Evolutionary conservation across 2,888 invertebrate genomes (phyloP).

Genomic region (Cerceris ruficornis): DNA sequence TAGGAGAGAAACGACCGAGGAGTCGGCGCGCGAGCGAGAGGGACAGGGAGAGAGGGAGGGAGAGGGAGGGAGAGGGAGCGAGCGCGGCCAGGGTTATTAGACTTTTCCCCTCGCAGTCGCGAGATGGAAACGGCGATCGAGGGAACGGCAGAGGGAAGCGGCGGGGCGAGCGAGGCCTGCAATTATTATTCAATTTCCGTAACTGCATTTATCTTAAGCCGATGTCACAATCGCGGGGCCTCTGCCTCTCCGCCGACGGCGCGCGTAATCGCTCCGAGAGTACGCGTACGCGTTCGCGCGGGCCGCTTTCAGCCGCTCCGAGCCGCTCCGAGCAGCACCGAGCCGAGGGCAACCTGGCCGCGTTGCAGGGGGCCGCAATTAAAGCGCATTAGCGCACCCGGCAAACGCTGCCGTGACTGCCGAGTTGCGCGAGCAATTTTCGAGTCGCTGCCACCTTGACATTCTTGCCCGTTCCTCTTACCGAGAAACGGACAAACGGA

Average conservation of each 20-base stretch:
- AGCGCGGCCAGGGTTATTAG: slow-evolving; percentile 64
- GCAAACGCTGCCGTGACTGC: slow-evolving; percentile 69
- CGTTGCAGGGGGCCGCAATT: slow-evolving; percentile 71
- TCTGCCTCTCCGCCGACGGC: no score
- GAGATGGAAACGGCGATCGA: slow-evolving; percentile 38
- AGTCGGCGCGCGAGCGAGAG: slow-evolving; percentile 46
- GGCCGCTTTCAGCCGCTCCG: slow-evolving; percentile 17
- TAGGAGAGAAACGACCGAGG: no score
- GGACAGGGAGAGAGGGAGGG: slow-evolving; percentile 22
- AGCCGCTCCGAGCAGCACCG: slow-evolving; percentile 13
- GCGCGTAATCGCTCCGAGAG: no score
- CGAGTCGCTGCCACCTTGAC: slow-evolving; percentile 74
- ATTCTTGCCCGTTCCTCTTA: slow-evolving; percentile 67
- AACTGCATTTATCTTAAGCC: slow-evolving; percentile 75
- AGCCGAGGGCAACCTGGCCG: slow-evolving; percentile 32
- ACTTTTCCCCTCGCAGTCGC: slow-evolving; percentile 43
- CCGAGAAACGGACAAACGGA: neutral
- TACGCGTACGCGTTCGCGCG: slow-evolving; percentile 4
- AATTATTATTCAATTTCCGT: slow-evolving; percentile 80
- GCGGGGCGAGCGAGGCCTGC: slow-evolving; percentile 59
- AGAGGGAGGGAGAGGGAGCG: slow-evolving; percentile 54
- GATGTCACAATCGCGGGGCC: slow-evolving; percentile 73
- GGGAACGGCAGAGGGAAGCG: slow-evolving; percentile 5
- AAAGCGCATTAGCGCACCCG: slow-evolving; percentile 76
- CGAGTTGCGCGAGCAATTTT: slow-evolving; percentile 69